phyloP scores from a whole-genome alignment of 2,888 invertebrate species.

The Tenthredo notha region DNA sequence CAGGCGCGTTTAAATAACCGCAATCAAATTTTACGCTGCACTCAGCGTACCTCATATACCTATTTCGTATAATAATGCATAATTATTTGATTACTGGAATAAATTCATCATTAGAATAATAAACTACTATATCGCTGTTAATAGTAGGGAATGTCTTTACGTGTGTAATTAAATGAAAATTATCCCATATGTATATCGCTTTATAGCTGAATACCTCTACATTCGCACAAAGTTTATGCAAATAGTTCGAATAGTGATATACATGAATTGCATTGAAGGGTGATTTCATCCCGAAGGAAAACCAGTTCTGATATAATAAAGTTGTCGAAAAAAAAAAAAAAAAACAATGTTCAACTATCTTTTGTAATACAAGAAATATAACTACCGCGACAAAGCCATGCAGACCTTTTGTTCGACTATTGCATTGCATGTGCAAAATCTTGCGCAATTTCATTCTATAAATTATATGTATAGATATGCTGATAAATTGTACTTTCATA shows the following conservation, averaged over 20 bases:
- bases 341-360: background rate
- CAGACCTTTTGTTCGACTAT: background rate
- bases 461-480: background rate
- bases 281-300: background rate
- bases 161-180: background rate
- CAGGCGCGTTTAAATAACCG: background rate
- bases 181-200: background rate
- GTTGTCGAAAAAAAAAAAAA: background rate
- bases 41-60: too few relatives aligned
- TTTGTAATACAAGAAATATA: background rate
- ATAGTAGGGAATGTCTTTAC: background rate
- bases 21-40: background rate
- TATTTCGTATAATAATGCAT: background rate
- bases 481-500: background rate
- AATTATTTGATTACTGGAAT: background rate
- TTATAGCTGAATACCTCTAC: background rate
- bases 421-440: background rate
- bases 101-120: background rate
- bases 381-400: background rate
- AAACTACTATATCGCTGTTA: background rate
- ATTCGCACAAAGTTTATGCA: background rate
- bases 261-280: background rate
- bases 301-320: background rate
- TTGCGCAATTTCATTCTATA: background rate
- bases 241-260: background rate